Conservation (phyloP, 1,140 invertebrate species). For the Microplitis mediator region DNA sequence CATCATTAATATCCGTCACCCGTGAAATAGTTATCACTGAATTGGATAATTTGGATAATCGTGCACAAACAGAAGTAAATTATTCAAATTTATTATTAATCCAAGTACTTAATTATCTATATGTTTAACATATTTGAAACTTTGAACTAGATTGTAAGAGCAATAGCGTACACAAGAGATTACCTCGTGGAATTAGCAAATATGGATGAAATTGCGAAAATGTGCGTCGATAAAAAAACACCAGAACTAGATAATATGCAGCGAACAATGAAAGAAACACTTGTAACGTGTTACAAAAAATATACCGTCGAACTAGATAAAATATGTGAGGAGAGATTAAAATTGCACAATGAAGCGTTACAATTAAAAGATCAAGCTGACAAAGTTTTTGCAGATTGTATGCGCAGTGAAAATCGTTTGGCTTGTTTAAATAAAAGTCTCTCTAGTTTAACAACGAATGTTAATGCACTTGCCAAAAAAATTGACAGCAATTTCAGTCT, state of each 20-base stretch:
- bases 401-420: constrained; percentile 30
- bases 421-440: constrained; percentile 35
- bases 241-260: constrained; percentile 26
- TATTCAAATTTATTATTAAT: neutral
- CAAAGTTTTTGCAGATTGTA: constrained; percentile 36
- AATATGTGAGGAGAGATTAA: constrained; percentile 33
- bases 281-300: constrained; percentile 43
- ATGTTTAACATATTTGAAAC: too few species aligned
- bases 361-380: constrained; percentile 39
- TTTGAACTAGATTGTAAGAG: constrained; percentile 15
- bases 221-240: constrained; percentile 29
- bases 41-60: neutral
- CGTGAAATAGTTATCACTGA: neutral
- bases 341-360: constrained; percentile 37
- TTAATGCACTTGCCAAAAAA: constrained; percentile 33
- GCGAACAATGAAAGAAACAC: constrained; percentile 35
- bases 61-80: neutral
- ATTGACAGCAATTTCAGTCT: constrained; percentile 28
- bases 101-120: too few species aligned
- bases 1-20: neutral
- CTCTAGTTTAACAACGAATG: constrained; percentile 31
- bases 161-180: constrained; percentile 15
- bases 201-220: constrained; percentile 28
- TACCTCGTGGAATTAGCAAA: constrained; percentile 31
- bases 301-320: constrained; percentile 36